phyloP scores from a whole-genome alignment of 2,113 vertebrate species.

The Sturnira hondurensis region DNA sequence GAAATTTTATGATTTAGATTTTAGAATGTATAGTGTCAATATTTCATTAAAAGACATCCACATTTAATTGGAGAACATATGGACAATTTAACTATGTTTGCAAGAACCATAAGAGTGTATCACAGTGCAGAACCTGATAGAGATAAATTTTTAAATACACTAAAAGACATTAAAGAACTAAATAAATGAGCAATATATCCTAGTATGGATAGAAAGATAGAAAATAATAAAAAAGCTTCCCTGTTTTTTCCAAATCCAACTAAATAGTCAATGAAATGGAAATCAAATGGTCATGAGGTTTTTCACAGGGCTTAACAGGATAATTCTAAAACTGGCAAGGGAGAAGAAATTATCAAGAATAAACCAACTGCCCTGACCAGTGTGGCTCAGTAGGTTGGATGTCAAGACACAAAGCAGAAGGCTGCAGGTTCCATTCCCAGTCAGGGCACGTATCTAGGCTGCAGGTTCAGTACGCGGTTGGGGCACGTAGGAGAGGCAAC shows the following conservation, averaged over 20 bases:
- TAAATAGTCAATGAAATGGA: neutral
- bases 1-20: conserved; percentile 37
- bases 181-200: neutral
- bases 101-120: conserved; percentile 19
- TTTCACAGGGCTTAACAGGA: neutral
- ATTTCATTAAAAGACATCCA: neutral
- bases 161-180: neutral
- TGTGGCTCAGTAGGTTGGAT: too few species aligned
- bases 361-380: neutral
- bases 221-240: neutral
- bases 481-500: too few species aligned
- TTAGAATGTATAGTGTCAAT: conserved; percentile 18
- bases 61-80: conserved; percentile 16
- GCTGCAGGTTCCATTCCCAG: too few species aligned
- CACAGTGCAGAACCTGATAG: neutral
- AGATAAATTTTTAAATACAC: neutral
- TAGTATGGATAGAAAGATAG: neutral
- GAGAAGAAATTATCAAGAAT: neutral
- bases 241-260: neutral
- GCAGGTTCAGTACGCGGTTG: too few species aligned
- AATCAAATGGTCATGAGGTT: neutral
- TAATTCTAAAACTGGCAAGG: neutral
- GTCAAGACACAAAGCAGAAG: too few species aligned
- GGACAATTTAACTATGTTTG: conserved; percentile 1
- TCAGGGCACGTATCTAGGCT: too few species aligned